Conservation (phyloP, 2,888 invertebrate species). For the Luperina nickerlii region DNA sequence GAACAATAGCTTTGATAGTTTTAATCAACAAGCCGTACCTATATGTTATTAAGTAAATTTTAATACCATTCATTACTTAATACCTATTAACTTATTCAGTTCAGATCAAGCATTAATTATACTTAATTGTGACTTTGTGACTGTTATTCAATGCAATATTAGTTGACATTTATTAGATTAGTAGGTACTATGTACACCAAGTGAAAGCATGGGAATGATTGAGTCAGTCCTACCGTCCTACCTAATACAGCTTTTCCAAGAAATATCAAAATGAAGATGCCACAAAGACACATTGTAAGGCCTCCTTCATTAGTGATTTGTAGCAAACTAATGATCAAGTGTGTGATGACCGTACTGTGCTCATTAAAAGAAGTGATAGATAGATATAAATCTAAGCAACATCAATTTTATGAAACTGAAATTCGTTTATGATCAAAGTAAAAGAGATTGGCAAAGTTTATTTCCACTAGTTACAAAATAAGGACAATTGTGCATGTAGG, state of each 20-base stretch:
- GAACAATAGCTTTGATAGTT: not conserved
- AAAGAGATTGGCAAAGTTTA: not conserved
- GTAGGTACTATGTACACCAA: not conserved
- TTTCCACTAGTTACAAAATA: not conserved
- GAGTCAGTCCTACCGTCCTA: not conserved
- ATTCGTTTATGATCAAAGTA: not conserved
- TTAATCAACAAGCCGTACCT: not conserved
- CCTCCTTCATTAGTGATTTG: not conserved
- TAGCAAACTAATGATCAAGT: not conserved
- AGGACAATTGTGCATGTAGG: not conserved
- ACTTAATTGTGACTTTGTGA: not conserved
- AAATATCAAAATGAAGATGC: not conserved
- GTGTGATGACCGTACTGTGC: not conserved
- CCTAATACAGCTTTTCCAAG: not conserved
- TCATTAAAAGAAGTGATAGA: not conserved
- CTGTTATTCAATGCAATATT: not conserved
- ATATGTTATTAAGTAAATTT: too few relatives aligned
- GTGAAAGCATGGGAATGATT: not conserved
- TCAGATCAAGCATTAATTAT: not conserved
- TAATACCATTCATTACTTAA: too few relatives aligned
- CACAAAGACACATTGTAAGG: not conserved
- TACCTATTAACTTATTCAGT: not conserved
- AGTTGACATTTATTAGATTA: not conserved
- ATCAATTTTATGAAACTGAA: not conserved
- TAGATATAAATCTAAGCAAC: not conserved